Evolutionary conservation across 2,888 invertebrate species (phyloP).

Genomic region (Oscheius sp.): DNA sequence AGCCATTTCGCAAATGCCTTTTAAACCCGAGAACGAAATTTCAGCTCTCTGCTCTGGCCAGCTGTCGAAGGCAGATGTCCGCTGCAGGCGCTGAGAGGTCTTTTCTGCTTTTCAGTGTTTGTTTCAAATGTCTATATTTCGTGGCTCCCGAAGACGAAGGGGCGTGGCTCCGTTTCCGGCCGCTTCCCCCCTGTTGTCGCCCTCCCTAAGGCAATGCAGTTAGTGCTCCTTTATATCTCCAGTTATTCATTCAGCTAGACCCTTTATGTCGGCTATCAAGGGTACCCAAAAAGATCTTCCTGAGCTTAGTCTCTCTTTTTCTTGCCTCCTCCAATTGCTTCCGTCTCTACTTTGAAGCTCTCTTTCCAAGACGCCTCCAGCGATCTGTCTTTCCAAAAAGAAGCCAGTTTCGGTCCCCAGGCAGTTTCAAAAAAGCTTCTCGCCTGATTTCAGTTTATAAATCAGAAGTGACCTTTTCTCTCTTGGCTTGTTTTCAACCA

Average conservation of each 20-base stretch:
- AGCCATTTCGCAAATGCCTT: slow-evolving; percentile 4
- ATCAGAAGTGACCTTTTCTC: neutral
- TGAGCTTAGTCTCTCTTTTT: neutral
- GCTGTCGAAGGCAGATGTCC: slow-evolving; percentile 32
- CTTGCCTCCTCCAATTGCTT: slow-evolving; percentile 16
- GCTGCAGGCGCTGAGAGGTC: neutral
- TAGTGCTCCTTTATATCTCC: slow-evolving; percentile 32
- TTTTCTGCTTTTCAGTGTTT: slow-evolving; percentile 26
- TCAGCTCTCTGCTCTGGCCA: neutral
- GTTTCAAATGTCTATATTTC: slow-evolving; percentile 37
- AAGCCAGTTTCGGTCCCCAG: neutral
- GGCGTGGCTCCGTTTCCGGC: slow-evolving; percentile 37
- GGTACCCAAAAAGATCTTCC: slow-evolving; percentile 4
- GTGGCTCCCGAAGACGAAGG: slow-evolving; percentile 32
- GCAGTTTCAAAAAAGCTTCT: neutral
- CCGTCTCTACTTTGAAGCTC: neutral
- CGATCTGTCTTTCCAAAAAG: slow-evolving; percentile 16
- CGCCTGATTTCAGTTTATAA: neutral
- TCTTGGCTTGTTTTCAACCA: neutral
- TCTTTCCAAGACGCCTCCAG: neutral
- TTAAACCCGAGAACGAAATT: neutral
- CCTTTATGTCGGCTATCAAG: slow-evolving; percentile 31
- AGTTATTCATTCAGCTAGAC: slow-evolving; percentile 28
- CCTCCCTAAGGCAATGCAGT: slow-evolving; percentile 35
- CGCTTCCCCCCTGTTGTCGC: slow-evolving; percentile 34